Evolutionary conservation across 1,140 invertebrate genomes (phyloP).

Genomic region (Eufriesea mexicana): DNA sequence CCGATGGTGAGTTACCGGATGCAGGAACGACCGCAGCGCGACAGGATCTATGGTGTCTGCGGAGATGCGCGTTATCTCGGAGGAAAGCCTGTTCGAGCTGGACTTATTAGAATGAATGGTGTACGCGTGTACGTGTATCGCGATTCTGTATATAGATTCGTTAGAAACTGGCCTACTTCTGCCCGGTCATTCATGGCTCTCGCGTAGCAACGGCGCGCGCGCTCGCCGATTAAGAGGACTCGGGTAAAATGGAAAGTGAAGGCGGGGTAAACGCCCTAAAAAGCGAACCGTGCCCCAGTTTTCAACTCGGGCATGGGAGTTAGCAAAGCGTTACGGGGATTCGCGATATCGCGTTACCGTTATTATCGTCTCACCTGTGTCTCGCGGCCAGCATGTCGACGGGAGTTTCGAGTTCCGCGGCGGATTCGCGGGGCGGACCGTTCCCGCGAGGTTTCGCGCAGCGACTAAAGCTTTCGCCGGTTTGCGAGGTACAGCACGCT

Average conservation of each 20-base stretch:
- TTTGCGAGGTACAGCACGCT: constrained; percentile 32
- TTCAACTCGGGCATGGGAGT: background rate
- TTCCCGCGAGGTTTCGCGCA: constrained; percentile 31
- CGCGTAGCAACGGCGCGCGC: too few species aligned
- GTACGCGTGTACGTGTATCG: too few species aligned
- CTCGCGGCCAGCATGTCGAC: constrained; percentile 71
- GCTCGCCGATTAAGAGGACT: too few species aligned
- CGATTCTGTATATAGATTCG: too few species aligned
- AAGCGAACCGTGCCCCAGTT: background rate
- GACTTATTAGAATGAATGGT: background rate
- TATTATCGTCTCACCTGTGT: constrained; percentile 71
- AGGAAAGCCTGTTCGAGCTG: background rate
- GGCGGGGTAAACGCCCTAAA: background rate
- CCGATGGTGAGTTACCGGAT: constrained; percentile 69
- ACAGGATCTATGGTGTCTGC: constrained; percentile 45
- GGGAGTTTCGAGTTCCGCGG: too few species aligned
- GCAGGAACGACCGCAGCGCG: constrained; percentile 63
- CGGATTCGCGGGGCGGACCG: background rate
- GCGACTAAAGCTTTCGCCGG: constrained; percentile 33
- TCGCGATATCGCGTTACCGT: constrained; percentile 1
- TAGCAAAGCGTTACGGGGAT: constrained; percentile 23
- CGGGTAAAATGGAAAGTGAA: too few species aligned
- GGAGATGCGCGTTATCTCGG: constrained; percentile 9
- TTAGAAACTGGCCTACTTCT: too few species aligned
- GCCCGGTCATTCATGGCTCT: too few species aligned